Base-by-base conservation (phyloP, 2,797 vertebrate genomes). In the Lemur catta region DNA sequence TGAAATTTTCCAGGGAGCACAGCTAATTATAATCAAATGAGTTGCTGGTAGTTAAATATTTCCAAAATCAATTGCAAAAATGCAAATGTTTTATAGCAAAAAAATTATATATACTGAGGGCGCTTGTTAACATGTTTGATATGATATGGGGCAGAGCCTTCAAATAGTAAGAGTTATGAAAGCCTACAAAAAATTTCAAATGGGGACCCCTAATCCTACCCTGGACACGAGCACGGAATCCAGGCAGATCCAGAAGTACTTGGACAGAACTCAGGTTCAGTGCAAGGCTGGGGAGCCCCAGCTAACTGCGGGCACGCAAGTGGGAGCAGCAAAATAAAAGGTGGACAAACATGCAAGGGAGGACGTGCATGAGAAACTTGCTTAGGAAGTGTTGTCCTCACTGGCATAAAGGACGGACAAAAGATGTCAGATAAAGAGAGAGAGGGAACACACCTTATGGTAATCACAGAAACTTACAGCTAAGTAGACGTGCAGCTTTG, bases 381-480 rank as follows among this genome's bases (percentile, higher is more conserved):
- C 30, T 63, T 26, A 14, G 67, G 28, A 91, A 89, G 50, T 69
- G n/a, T 41, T 76, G 59, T 50, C 35, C 67, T 96, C 69, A 14
- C 46, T 48, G 74, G 67, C 15, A 0, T 57, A 41, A 61, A 80
- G 22, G 74, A 82, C 57, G 33, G 82, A 71, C 46, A n/a, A 50
- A 67, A 33, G 30, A 78, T 71, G 43, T 69, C 13, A 84, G 75
- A 81, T 55, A 90, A 90, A 55, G 57, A 89, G 50, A 91, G 71
- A 85, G 71, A 91, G 35, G 86, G 30, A 74, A 71, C 67, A 88
- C 18, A 7, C 81, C 67, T 84, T 41, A 30, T 24, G 26, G 48
- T 50, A 89, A 84, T 65, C 38, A 75, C 41, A 74, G 92, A 95
- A 93, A 89, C 84, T 91, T 89, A 69, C 43, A 67, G 63, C n/a